Conservation (phyloP, 2,888 invertebrate genomes). For the Homarus gammarus region DNA sequence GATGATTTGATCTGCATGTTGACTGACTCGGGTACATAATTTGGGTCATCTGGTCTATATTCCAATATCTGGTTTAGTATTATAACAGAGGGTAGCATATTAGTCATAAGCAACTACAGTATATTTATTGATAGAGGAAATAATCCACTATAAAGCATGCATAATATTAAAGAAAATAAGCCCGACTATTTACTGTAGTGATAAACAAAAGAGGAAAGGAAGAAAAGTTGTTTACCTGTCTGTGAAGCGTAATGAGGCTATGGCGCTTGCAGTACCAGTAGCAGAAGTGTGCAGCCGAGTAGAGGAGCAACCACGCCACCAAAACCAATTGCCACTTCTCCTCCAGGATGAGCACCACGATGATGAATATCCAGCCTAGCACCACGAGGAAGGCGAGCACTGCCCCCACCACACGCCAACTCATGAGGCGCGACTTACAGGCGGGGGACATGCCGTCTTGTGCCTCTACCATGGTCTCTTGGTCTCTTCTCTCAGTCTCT, state of each 20-base stretch:
- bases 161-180: no score
- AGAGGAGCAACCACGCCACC: conserved; percentile 74
- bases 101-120: no score
- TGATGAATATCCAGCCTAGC: conserved; percentile 73
- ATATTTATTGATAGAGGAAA: no score
- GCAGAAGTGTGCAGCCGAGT: conserved; percentile 74
- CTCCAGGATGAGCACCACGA: conserved; percentile 72
- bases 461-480: conserved; percentile 5
- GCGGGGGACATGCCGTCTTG: conserved; percentile 30
- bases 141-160: no score
- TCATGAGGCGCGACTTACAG: conserved; percentile 55
- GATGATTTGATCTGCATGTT: no score
- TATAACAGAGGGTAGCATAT: no score
- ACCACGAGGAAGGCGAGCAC: conserved; percentile 72
- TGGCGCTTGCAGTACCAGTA: conserved; percentile 75
- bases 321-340: conserved; percentile 75
- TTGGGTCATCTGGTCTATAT: no score
- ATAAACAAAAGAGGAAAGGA: no score
- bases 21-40: no score
- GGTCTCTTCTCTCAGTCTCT: not conserved
- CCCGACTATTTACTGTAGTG: no score
- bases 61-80: no score
- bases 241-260: conserved; percentile 59
- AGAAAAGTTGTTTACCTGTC: conserved; percentile 53
- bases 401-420: conserved; percentile 65